Conservation (phyloP, 2,113 vertebrate genomes). For the crab-eating macaque (Macaca fascicularis) region DNA sequence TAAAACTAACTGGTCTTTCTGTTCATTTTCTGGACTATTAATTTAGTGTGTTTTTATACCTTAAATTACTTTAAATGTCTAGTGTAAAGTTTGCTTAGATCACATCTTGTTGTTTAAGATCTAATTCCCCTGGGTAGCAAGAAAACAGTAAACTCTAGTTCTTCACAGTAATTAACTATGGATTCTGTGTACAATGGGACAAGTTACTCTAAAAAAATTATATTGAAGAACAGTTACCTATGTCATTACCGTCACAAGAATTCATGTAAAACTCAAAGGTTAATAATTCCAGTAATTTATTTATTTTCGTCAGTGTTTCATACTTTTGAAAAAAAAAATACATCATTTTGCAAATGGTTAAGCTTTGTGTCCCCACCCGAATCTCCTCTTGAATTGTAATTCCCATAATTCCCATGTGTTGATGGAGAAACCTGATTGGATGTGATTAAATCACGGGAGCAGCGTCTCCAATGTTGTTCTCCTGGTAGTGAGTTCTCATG, state of each 20-base stretch:
- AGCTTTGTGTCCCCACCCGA: too few species aligned
- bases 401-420: too few species aligned
- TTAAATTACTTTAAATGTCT: conserved; percentile 66
- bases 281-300: neutral
- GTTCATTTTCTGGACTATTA: too few species aligned
- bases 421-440: too few species aligned
- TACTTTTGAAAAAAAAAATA: neutral
- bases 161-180: conserved; percentile 76
- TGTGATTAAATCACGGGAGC: too few species aligned
- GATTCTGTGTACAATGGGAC: conserved; percentile 64
- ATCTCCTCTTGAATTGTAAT: too few species aligned
- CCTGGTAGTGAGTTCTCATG: too few species aligned
- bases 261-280: conserved; percentile 31
- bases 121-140: neutral
- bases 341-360: neutral
- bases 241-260: conserved; percentile 54
- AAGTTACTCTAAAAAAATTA: conserved; percentile 70
- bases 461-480: too few species aligned
- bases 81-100: conserved; percentile 34
- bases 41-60: neutral
- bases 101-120: conserved; percentile 13
- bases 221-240: conserved; percentile 80
- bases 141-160: conserved; percentile 65
- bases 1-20: too few species aligned
- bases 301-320: neutral